These are phyloP conservation scores for Agelas oroides DNA, from an alignment of 37 sponge, comb jelly and placozoan genomes.

Conservation along the genomic window DNA sequence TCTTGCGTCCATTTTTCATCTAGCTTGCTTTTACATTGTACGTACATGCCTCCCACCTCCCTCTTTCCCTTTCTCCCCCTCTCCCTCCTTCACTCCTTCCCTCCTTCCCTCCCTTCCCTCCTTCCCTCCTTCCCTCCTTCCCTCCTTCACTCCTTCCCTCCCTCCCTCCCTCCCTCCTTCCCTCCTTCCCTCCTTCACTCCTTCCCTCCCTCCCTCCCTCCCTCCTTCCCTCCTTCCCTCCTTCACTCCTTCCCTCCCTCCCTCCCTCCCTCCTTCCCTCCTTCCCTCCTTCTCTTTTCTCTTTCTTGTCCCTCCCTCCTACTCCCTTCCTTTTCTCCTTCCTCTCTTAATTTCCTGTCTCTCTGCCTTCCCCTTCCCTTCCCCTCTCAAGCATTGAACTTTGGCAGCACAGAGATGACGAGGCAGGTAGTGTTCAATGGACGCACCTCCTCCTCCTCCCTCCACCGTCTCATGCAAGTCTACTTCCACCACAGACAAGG, in stretches of 20 bases:
- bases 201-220: background rate
- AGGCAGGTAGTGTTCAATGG: conserved; percentile 60
- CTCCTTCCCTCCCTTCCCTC: background rate
- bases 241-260: background rate
- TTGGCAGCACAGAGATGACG: conserved; percentile 56
- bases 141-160: too few relatives aligned
- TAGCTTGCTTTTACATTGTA: too few relatives aligned
- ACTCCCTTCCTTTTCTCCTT: background rate
- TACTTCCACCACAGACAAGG: conserved; percentile 89
- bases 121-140: background rate
- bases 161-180: background rate
- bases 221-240: too few relatives aligned
- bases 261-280: too few relatives aligned
- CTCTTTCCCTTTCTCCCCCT: too few relatives aligned
- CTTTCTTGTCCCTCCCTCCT: background rate
- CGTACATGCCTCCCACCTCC: too few relatives aligned
- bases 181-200: background rate
- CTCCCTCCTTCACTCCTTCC: background rate
- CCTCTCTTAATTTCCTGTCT: too few relatives aligned
- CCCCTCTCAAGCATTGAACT: conserved; percentile 35
- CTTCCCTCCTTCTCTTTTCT: background rate
- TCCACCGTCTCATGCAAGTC: conserved; percentile 76
- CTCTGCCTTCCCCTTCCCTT: background rate
- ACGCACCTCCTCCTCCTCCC: conserved; percentile 23
- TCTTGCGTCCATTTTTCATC: too few relatives aligned